Percentiles rank a stretch among this genome's conserved stretches.
Conservation (phyloP, 2,113 vertebrate genomes). For the Asarcornis scutulata region DNA sequence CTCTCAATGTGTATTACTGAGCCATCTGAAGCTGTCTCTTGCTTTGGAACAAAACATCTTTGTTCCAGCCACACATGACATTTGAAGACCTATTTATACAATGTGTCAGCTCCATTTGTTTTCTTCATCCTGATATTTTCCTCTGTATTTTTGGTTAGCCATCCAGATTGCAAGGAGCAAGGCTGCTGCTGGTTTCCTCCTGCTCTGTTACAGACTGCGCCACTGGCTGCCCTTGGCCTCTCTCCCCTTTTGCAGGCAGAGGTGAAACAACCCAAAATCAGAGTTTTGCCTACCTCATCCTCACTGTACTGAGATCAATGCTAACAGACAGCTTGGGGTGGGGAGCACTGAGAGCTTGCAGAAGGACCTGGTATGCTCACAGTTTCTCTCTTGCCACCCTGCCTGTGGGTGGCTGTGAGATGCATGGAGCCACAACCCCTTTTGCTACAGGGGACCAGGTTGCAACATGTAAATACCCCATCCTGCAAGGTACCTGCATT, state of each 20-base stretch:
- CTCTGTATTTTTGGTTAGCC: slow-evolving; percentile 39
- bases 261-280: background rate
- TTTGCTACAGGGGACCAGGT: background rate
- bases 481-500: background rate
- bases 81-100: slow-evolving; percentile 71
- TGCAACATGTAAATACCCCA: background rate
- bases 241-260: background rate
- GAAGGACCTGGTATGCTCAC: background rate
- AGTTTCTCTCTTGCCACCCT: background rate
- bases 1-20: slow-evolving; percentile 56
- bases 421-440: background rate
- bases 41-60: slow-evolving; percentile 63
- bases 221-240: background rate
- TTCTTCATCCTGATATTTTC: slow-evolving; percentile 63
- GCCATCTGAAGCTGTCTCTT: slow-evolving; percentile 53
- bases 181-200: slow-evolving; percentile 5
- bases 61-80: slow-evolving; percentile 65
- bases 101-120: slow-evolving; percentile 69
- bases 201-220: background rate
- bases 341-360: background rate
- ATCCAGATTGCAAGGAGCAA: background rate
- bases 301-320: background rate
- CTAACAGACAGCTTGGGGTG: background rate
- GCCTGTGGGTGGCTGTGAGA: background rate
- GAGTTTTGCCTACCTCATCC: background rate